Conservation (phyloP, 2,113 vertebrate genomes). For the Bubo blakistoni region DNA sequence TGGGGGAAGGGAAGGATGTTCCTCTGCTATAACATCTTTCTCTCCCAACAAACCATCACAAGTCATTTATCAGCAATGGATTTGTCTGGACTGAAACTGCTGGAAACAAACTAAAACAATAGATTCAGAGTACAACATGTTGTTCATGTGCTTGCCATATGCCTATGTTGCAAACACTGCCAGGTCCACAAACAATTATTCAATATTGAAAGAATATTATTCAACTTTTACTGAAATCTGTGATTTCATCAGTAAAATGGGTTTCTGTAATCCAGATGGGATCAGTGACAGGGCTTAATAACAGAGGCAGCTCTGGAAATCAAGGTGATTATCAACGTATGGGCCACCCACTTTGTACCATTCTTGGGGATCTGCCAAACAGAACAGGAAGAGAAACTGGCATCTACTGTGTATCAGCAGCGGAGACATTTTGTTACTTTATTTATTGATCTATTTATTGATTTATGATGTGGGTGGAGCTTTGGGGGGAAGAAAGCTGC, state of each 20-base stretch:
- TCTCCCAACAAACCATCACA: not conserved
- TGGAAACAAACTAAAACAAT: conserved; percentile 69
- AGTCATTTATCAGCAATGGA: conserved; percentile 27
- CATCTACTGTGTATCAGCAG: conserved; percentile 47
- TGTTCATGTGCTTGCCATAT: conserved; percentile 71
- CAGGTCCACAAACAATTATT: conserved; percentile 60
- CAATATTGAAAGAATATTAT: conserved; percentile 68
- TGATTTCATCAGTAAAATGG: conserved; percentile 48
- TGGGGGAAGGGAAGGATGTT: not conserved
- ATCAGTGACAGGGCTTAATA: conserved; percentile 32
- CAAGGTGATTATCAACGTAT: conserved; percentile 13
- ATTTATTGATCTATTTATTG: conserved; percentile 53
- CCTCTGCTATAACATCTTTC: not conserved
- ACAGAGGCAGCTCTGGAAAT: conserved; percentile 54
- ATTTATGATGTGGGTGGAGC: conserved; percentile 39
- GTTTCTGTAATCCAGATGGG: conserved; percentile 70
- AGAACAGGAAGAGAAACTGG: conserved; percentile 32
- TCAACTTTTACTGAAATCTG: conserved; percentile 66
- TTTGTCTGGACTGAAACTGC: conserved; percentile 42
- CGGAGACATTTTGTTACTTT: conserved; percentile 29
- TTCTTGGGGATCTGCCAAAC: not conserved
- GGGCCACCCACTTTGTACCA: conserved; percentile 55
- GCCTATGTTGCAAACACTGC: conserved; percentile 46
- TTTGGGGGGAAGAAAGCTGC: conserved; percentile 1
- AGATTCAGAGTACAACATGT: conserved; percentile 29